Base-by-base conservation (phyloP, 2,113 vertebrate species). In the Leptocoma aspasia region DNA sequence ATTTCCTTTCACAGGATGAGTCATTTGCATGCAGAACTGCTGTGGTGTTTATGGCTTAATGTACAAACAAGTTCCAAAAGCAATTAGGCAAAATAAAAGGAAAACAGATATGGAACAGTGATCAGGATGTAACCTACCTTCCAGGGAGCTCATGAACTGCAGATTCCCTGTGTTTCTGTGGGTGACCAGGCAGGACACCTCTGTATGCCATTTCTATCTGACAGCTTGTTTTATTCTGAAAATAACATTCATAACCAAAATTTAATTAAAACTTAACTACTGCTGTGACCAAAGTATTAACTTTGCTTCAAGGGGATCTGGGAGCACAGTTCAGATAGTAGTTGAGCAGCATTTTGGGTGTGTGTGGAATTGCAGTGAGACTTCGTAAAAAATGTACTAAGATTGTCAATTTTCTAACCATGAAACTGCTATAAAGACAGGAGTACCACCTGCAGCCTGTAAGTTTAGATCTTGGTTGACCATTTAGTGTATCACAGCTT, bases 181-280 rank as follows among this genome's bases (percentile, higher is more conserved):
- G 28, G 30, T 90, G 61, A 54, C 61, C 9, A 33, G 37, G n/a
- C 35, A 87, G 47, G 33, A 52, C 33, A 11, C 14, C 8, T 66
- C 56, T 78, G 6, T 52, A 23, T 63, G 61, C 49, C 24, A 0
- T 41, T 9, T 68, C 61, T 64, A 6, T 76, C 53, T 37, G 35
- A 72, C n/a, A 85, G 57, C 59, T 91, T 56, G n/a, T 59, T 88
- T 77, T 80, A 77, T 54, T 80, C 66, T 82, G 59, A 66, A 92
- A 82, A 79, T 71, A 70, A 78, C 42, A 23, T 81, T 65, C 44
- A 45, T 66, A 77, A 71, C 39, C 27, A 63, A 84, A 77, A 73
- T 83, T 24, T 44, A 76, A 33, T 92, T 68, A 80, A 93, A 92
- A 42, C 60, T 60, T 80, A 60, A 66, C 68, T 85, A 53, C 71